Conservation (phyloP, 1,140 invertebrate species). For the Drosophila dunni region DNA sequence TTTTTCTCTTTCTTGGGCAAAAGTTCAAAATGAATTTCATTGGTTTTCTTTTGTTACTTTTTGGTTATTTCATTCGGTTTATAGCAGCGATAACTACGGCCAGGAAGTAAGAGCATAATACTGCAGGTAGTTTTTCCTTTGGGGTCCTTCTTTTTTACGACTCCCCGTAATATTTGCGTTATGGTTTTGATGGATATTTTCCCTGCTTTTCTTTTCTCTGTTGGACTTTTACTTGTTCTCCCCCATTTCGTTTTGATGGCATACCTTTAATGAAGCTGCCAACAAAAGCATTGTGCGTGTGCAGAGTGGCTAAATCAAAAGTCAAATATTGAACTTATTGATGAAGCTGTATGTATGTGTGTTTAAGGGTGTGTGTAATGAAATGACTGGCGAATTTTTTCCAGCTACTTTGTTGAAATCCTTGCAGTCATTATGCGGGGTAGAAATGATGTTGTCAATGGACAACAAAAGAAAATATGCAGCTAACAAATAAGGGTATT, state of each 20-base stretch:
- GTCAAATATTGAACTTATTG: constrained; percentile 57
- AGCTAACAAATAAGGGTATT: neutral
- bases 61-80: constrained; percentile 8
- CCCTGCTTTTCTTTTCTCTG: neutral
- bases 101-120: constrained; percentile 57
- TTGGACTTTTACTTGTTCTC: neutral
- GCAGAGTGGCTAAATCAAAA: constrained; percentile 40
- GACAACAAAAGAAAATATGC: constrained; percentile 1
- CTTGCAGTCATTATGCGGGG: neutral
- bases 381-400: constrained; percentile 15
- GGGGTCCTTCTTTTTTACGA: constrained; percentile 65
- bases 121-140: constrained; percentile 24
- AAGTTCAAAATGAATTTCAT: constrained; percentile 67
- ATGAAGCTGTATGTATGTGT: constrained; percentile 21
- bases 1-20: constrained; percentile 31
- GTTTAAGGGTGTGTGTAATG: constrained; percentile 1
- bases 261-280: constrained; percentile 51
- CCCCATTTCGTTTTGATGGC: constrained; percentile 26
- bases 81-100: constrained; percentile 62
- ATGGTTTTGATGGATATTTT: constrained; percentile 37
- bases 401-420: constrained; percentile 22
- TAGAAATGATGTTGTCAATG: constrained; percentile 8
- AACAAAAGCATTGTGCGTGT: constrained; percentile 32
- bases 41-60: constrained; percentile 30
- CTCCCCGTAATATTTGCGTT: constrained; percentile 50